Evolutionary conservation across 2,113 vertebrate species (phyloP).

Genomic region (Rhadina sibilatrix): DNA sequence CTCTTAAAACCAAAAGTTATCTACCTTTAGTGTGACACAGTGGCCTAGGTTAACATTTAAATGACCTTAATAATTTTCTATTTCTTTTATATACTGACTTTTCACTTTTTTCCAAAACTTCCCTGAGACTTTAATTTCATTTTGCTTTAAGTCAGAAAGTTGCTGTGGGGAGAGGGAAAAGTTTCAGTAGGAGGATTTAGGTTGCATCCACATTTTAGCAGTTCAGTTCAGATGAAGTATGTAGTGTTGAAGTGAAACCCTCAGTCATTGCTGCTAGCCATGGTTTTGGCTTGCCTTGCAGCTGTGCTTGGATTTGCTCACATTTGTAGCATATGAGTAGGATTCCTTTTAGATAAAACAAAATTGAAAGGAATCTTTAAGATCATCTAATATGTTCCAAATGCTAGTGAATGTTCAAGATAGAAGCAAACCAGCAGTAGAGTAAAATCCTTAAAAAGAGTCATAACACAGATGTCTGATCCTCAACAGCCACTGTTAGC

Average conservation of each 20-base stretch:
- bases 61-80: not conserved
- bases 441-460: not conserved
- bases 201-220: not conserved
- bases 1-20: not conserved
- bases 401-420: not conserved
- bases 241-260: not conserved
- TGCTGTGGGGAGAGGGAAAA: not conserved
- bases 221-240: not conserved
- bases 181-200: not conserved
- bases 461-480: not conserved
- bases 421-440: not conserved
- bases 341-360: not conserved
- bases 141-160: not conserved
- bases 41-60: not conserved
- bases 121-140: not conserved
- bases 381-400: not conserved
- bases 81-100: not conserved
- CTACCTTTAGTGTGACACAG: not conserved
- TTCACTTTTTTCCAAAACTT: not conserved
- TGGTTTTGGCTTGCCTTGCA: not conserved
- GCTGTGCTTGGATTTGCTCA: not conserved
- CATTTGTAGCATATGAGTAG: not conserved
- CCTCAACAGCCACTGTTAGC: not conserved
- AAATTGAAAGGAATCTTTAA: not conserved
- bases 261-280: not conserved